Evolutionary conservation across 2,888 invertebrate genomes (phyloP).

Genomic region (Matsumyia berberina): DNA sequence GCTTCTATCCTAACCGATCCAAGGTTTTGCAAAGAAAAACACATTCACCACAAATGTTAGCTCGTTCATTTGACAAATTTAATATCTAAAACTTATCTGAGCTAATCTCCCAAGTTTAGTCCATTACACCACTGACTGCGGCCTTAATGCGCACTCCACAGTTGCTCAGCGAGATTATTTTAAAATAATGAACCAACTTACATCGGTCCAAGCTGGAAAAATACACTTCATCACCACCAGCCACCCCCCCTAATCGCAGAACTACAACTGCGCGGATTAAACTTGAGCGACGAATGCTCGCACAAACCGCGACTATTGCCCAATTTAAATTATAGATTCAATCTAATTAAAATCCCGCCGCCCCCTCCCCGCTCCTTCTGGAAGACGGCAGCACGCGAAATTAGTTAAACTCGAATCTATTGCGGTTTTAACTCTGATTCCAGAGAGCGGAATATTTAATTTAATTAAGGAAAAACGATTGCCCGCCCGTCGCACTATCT

Average conservation of each 20-base stretch:
- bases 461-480: slow-evolving; percentile 73
- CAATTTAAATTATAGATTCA: slow-evolving; percentile 69
- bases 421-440: slow-evolving; percentile 65
- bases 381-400: slow-evolving; percentile 42
- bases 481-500: slow-evolving; percentile 50
- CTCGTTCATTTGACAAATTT: slow-evolving; percentile 7
- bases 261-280: slow-evolving; percentile 46
- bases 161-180: slow-evolving; percentile 24
- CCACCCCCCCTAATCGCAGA: slow-evolving; percentile 12
- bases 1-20: background rate
- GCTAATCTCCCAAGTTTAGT: slow-evolving; percentile 11
- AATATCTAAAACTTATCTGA: slow-evolving; percentile 10
- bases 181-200: slow-evolving; percentile 56
- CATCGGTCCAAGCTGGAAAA: slow-evolving; percentile 21
- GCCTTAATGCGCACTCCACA: slow-evolving; percentile 14
- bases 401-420: slow-evolving; percentile 52
- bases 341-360: slow-evolving; percentile 66
- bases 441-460: slow-evolving; percentile 71
- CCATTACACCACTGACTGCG: slow-evolving; percentile 6
- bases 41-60: slow-evolving; percentile 18
- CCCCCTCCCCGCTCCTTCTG: background rate
- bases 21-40: background rate
- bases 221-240: slow-evolving; percentile 14
- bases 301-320: slow-evolving; percentile 49
- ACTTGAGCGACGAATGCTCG: slow-evolving; percentile 1